phyloP scores from a whole-genome alignment of 2,113 vertebrate species.

The Aspidoscelis tigris region DNA sequence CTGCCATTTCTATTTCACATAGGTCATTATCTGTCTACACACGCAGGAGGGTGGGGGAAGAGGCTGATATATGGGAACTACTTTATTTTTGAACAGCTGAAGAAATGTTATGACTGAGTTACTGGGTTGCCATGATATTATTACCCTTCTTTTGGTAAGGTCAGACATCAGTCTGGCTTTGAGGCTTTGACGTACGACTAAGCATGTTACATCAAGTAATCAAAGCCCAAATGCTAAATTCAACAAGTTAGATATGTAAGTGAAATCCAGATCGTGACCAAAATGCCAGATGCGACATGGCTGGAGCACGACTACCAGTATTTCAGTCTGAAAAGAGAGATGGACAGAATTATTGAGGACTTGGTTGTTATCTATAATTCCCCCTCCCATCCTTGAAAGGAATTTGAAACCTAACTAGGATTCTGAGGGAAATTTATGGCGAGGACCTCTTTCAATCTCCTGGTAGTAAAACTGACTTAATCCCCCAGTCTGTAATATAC shows the following conservation, averaged over 20 bases:
- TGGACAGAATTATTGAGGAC: not conserved
- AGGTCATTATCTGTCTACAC: not conserved
- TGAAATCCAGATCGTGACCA: not conserved
- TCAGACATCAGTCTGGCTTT: slow-evolving; percentile 19
- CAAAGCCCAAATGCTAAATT: slow-evolving; percentile 10
- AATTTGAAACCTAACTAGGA: not conserved
- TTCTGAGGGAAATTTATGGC: not conserved
- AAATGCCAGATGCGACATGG: not conserved
- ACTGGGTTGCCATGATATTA: slow-evolving; percentile 33
- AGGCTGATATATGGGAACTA: not conserved
- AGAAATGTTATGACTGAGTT: slow-evolving; percentile 29
- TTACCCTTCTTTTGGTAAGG: slow-evolving; percentile 25
- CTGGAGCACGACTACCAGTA: no score
- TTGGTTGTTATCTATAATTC: not conserved
- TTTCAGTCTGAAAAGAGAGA: not conserved
- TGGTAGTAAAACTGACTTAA: not conserved
- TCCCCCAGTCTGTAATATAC: not conserved
- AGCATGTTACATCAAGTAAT: not conserved
- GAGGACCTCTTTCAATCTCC: not conserved
- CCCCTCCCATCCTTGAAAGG: not conserved
- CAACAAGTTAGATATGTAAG: not conserved
- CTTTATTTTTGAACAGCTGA: not conserved
- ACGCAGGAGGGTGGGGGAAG: not conserved
- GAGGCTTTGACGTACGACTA: not conserved
- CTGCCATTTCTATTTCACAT: not conserved